Evolutionary conservation across 2,113 vertebrate species (phyloP).

Genomic region (Uropsilus gracilis): DNA sequence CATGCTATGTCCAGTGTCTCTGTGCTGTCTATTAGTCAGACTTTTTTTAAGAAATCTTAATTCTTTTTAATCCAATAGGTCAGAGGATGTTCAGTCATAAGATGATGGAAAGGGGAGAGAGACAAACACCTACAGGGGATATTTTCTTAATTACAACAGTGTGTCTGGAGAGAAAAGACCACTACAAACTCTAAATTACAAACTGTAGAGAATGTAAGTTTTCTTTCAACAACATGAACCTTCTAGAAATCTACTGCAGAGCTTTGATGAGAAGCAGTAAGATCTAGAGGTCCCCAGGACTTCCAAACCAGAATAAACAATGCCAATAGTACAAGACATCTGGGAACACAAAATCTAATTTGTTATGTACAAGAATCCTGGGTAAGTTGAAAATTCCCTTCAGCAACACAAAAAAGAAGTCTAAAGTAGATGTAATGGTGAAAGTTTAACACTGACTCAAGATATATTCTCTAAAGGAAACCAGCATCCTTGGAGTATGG

Average conservation of each 20-base stretch:
- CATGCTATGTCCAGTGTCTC: neutral
- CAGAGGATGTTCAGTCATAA: neutral
- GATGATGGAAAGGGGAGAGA: neutral
- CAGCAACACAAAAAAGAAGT: neutral
- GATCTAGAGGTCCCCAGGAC: neutral
- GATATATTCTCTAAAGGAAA: slow-evolving; percentile 25
- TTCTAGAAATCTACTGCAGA: neutral
- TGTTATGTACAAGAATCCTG: neutral
- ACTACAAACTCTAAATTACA: neutral
- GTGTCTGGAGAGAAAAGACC: neutral
- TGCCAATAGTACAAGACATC: neutral
- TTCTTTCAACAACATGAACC: neutral
- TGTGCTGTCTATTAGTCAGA: neutral
- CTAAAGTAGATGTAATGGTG: neutral
- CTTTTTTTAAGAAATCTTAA: neutral
- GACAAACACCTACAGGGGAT: neutral
- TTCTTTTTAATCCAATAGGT: slow-evolving; percentile 32
- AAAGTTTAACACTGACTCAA: slow-evolving; percentile 22
- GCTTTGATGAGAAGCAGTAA: neutral
- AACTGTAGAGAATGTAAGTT: neutral
- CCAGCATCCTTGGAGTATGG: neutral
- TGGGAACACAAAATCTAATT: neutral
- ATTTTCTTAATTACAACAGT: neutral
- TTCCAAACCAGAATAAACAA: slow-evolving; percentile 20
- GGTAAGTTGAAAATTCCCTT: slow-evolving; percentile 31